These are phyloP conservation scores for Halocynthia roretzi DNA, from an alignment of 23 tunicate genomes.

Conservation along the genomic window DNA sequence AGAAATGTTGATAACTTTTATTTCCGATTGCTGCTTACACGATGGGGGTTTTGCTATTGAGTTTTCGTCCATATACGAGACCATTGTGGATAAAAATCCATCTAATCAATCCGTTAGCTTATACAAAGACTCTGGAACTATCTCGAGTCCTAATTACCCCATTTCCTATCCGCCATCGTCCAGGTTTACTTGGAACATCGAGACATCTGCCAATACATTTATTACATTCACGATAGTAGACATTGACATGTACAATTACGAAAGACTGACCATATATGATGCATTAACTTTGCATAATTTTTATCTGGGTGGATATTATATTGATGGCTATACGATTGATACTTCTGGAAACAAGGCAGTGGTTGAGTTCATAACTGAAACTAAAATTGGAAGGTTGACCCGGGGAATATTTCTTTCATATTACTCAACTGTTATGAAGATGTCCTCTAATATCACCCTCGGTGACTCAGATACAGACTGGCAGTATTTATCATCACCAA, in stretches of 20 bases:
- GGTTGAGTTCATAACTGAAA: too few species aligned
- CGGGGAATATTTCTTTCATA: too few species aligned
- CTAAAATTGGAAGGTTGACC: too few species aligned
- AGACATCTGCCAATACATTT: background rate
- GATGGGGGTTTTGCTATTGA: slow-evolving; percentile 17
- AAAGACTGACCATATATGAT: background rate
- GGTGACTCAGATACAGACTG: background rate
- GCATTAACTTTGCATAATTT: background rate
- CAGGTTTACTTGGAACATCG: background rate
- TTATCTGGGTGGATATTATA: too few species aligned
- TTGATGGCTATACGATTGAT: too few species aligned
- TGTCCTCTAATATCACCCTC: background rate
- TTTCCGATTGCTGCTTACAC: background rate
- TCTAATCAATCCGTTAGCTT: background rate
- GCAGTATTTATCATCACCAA: slow-evolving; percentile 2
- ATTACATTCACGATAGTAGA: background rate
- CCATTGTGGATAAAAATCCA: background rate
- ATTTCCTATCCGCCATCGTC: slow-evolving; percentile 14
- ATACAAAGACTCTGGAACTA: background rate
- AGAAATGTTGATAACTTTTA: background rate
- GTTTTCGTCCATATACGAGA: background rate
- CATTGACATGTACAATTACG: background rate
- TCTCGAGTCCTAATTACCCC: slow-evolving; percentile 4
- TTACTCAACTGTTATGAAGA: too few species aligned
- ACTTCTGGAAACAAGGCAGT: too few species aligned